These are phyloP conservation scores for Pardosa pseudoannulata DNA, from an alignment of 2,888 invertebrate species.

Conservation along the genomic window DNA sequence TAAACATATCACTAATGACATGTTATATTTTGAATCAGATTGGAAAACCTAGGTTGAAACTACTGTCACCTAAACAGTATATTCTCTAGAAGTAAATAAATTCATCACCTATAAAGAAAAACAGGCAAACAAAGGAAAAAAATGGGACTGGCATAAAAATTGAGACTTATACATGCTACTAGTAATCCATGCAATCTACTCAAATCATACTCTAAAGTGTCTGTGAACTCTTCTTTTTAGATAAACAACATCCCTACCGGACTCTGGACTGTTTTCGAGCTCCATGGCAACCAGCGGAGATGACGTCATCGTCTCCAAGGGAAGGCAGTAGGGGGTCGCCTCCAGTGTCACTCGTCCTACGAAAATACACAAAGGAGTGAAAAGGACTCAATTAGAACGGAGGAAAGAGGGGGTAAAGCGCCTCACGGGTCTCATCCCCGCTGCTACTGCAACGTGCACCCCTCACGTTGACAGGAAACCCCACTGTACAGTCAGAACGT, in stretches of 20 bases:
- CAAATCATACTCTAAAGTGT: no score
- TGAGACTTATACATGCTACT: no score
- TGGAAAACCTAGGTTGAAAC: no score
- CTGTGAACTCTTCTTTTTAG: neutral
- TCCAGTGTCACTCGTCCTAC: constrained; percentile 38
- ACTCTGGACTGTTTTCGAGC: constrained; percentile 54
- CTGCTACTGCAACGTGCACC: neutral
- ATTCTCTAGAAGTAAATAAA: no score
- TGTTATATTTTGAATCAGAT: no score
- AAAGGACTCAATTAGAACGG: constrained; percentile 40
- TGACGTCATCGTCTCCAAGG: constrained; percentile 36
- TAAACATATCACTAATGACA: no score
- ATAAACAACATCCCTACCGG: constrained; percentile 30
- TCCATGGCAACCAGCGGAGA: constrained; percentile 42
- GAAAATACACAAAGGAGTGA: constrained; percentile 11
- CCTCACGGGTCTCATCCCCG: neutral
- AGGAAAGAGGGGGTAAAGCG: neutral
- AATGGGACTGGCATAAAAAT: no score
- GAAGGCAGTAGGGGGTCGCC: constrained; percentile 33
- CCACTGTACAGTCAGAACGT: neutral
- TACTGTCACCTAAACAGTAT: no score
- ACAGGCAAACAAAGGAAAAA: no score
- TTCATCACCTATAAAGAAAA: no score
- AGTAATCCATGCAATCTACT: no score
- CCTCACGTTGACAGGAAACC: neutral